A percentile compares a stretch with the other conserved stretches of the same genome.
Evolutionary conservation across 2,113 vertebrate species (phyloP).

Genomic region (Heterochromis multidens): DNA sequence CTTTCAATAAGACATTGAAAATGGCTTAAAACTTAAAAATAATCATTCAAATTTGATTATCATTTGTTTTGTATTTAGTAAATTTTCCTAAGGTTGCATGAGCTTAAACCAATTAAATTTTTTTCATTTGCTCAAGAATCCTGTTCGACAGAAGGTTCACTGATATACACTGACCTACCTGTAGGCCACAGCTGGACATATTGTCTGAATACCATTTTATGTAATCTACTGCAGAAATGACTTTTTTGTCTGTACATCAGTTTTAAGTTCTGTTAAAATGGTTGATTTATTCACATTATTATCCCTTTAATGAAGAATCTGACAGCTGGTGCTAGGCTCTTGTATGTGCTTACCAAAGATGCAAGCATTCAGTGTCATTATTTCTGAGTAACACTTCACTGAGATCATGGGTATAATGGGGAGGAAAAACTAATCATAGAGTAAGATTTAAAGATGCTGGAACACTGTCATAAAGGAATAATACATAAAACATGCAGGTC

Average conservation of each 20-base stretch:
- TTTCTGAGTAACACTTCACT: too few relatives aligned
- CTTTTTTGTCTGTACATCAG: background rate
- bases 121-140: background rate
- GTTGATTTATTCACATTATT: background rate
- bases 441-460: too few relatives aligned
- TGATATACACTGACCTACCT: background rate
- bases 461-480: too few relatives aligned
- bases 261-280: background rate
- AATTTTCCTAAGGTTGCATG: background rate
- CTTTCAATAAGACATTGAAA: background rate
- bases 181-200: background rate
- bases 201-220: background rate
- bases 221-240: background rate
- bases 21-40: background rate
- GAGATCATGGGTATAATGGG: too few relatives aligned
- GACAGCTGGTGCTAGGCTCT: background rate
- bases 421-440: too few relatives aligned
- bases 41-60: background rate
- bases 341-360: background rate
- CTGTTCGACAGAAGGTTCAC: fast-evolving
- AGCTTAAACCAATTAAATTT: background rate
- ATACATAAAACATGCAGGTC: too few relatives aligned
- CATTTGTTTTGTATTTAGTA: background rate
- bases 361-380: background rate
- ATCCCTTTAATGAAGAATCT: background rate